A percentile compares a stretch with the other conserved stretches of the same genome.
Evolutionary conservation across 2,113 vertebrate genomes (phyloP).

Genomic region (Sinosuthora webbiana): DNA sequence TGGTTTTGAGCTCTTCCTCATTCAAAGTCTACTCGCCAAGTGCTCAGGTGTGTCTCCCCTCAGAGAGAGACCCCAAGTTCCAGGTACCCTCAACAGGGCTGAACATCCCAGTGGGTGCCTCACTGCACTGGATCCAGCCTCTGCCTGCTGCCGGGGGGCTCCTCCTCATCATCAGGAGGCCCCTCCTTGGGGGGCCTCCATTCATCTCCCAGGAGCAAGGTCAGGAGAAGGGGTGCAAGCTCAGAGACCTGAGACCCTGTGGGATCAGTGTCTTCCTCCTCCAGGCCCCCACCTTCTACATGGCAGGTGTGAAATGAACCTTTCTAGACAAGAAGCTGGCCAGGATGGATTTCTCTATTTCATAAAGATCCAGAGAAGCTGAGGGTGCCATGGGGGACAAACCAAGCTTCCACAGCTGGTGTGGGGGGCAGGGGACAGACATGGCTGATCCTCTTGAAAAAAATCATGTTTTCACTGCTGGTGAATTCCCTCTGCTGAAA

Average conservation of each 20-base stretch:
- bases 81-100: neutral
- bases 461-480: neutral
- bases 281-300: neutral
- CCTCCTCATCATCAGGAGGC: too few relatives aligned
- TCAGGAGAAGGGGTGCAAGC: neutral
- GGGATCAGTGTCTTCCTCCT: neutral
- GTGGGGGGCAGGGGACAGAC: accelerated
- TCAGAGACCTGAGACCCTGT: neutral
- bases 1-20: neutral
- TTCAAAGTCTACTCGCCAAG: accelerated
- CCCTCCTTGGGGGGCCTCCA: neutral
- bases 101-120: neutral
- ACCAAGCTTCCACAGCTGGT: neutral
- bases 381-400: neutral
- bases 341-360: neutral
- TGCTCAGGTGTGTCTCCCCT: neutral
- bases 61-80: neutral
- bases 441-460: neutral
- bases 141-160: neutral
- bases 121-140: neutral
- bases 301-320: neutral
- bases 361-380: neutral
- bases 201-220: neutral
- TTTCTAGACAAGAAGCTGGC: neutral
- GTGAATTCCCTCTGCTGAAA: neutral